These are phyloP conservation scores for Sebastes aleutianus DNA, from an alignment of 2,797 vertebrate species.

Conservation along the genomic window DNA sequence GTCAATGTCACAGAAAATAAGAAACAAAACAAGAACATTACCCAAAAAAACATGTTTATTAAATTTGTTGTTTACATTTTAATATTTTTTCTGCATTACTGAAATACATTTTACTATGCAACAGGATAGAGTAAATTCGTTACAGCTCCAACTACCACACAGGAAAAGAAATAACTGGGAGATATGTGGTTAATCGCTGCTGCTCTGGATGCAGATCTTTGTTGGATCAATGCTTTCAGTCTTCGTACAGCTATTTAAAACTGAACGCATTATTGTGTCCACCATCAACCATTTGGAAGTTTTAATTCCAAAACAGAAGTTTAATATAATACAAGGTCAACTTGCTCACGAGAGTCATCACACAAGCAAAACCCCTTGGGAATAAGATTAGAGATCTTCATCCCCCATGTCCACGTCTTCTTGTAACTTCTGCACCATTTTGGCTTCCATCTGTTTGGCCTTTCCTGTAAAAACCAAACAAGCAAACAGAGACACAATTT, in stretches of 20 bases:
- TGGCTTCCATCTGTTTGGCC: slow-evolving; percentile 92
- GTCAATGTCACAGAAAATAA: background rate
- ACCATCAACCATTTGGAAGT: background rate
- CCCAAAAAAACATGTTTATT: background rate
- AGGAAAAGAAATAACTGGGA: background rate
- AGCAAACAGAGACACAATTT: background rate
- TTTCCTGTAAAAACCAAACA: slow-evolving; percentile 80
- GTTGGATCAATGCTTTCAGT: background rate
- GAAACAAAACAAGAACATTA: background rate
- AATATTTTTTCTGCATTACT: slow-evolving; percentile 8
- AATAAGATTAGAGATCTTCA: slow-evolving; percentile 48
- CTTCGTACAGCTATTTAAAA: background rate
- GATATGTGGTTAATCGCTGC: background rate
- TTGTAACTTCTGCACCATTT: slow-evolving; percentile 94
- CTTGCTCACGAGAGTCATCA: background rate
- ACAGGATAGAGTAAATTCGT: background rate
- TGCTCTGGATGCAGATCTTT: background rate
- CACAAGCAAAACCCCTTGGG: background rate
- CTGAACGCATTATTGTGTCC: background rate
- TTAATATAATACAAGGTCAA: slow-evolving; percentile 20
- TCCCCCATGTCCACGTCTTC: slow-evolving; percentile 92
- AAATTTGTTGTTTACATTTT: background rate
- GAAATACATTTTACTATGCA: background rate
- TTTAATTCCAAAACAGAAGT: slow-evolving; percentile 25
- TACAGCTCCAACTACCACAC: background rate